Evolutionary conservation across 2,888 invertebrate species (phyloP), one percentile per base, ranked within the genome.

Genomic region (Dolomedes plantarius): DNA sequence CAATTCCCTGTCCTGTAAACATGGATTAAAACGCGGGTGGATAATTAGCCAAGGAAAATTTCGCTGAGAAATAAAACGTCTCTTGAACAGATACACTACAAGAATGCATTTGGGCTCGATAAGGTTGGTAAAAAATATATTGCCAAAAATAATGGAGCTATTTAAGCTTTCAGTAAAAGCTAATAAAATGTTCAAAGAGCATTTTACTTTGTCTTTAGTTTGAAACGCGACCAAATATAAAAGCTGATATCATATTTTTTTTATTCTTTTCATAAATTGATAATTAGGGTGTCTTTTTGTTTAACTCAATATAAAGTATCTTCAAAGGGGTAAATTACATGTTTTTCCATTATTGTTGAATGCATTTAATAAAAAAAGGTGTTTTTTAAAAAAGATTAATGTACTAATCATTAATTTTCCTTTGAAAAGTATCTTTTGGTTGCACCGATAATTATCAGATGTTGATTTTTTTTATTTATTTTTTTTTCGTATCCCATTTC

Each of bases 11-110:
- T 71, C 39, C 36, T 36, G 23, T 56, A 64, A 71, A 78, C 56
- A 23, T 39, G 41, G 36, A 71, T 71, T 78, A 71, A 73, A 78
- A 71, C 23, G 19, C 28, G n/a, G 31, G n/a, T 41, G 39, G 71
- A 29, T 78, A 78, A 78, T 78, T 71, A 78, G 41, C n/a, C 29
- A 5, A 28, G 36, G 0, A n/a, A 69, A 71, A 2, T 46, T 56
- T 56, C 56, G 5, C 1, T 23, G 5, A 23, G 56, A 56, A 56
- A 56, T 23, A 56, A 56, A 56, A 56, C n/a, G 23, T 71, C 29
- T 27, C 19, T n/a, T 9, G 31, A 50, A 56, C n/a, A 31, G 9
- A 32, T 50, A 29, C 13, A 31, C 13, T 39, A 9, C 11, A 5
- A 36, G 36, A 36, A n/a, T n/a, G 11, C 36, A 36, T 5, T 36